Conservation (phyloP, 2,888 invertebrate genomes). For the Hyalella azteca region DNA sequence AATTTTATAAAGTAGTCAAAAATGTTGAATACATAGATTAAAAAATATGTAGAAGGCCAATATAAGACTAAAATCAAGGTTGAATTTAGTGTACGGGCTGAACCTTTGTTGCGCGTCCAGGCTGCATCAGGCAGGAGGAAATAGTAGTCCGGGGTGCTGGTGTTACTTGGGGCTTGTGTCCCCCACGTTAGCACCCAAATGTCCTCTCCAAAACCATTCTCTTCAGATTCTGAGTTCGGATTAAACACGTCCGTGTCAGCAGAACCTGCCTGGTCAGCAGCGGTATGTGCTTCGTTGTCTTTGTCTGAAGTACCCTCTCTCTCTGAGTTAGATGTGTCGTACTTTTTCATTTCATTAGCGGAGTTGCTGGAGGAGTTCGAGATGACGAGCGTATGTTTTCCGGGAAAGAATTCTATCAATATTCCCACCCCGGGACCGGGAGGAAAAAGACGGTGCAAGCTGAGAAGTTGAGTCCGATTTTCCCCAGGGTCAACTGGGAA, state of each 20-base stretch:
- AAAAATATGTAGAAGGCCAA: too few species aligned
- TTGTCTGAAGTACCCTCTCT: not conserved
- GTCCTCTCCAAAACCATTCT: not conserved
- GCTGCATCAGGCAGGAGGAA: not conserved
- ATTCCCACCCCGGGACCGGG: slow-evolving; percentile 44
- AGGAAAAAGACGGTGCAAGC: slow-evolving; percentile 41
- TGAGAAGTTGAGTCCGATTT: slow-evolving; percentile 31
- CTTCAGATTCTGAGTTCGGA: not conserved
- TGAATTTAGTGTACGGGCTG: too few species aligned
- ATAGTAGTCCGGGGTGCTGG: slow-evolving; percentile 2
- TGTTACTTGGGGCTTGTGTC: not conserved
- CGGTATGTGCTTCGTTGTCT: not conserved
- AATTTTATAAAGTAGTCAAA: too few species aligned
- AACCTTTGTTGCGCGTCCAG: not conserved
- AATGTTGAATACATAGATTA: too few species aligned
- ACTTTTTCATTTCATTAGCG: too few species aligned
- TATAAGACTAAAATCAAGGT: too few species aligned
- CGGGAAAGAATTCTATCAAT: slow-evolving; percentile 38
- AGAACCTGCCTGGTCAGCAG: not conserved
- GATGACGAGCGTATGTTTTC: not conserved
- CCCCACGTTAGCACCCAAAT: slow-evolving; percentile 23
- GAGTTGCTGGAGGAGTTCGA: not conserved
- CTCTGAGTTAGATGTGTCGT: too few species aligned
- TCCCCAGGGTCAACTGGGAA: slow-evolving; percentile 36
- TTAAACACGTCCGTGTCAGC: not conserved